Conservation (phyloP, 2,797 vertebrate genomes). For the Notoglanidium macrostoma region DNA sequence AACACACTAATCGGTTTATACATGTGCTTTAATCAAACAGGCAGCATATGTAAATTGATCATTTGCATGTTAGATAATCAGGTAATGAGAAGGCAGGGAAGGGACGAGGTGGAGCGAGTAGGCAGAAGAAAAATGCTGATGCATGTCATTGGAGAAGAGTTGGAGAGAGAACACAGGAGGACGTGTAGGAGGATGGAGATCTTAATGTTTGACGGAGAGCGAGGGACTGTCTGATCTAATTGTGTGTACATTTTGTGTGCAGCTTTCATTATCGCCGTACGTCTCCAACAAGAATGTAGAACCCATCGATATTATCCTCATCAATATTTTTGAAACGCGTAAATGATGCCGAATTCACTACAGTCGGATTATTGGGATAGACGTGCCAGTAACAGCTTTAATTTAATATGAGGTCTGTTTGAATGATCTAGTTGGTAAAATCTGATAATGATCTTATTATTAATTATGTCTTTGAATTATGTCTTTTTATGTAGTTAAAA, state of each 20-base stretch:
- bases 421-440: neutral
- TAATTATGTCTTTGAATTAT: neutral
- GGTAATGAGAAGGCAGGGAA: neutral
- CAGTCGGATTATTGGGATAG: neutral
- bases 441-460: neutral
- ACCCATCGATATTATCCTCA: neutral
- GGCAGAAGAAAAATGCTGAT: conserved; percentile 49
- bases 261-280: neutral
- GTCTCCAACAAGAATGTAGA: neutral
- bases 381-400: neutral
- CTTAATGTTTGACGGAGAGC: conserved; percentile 13
- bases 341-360: no score
- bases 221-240: conserved; percentile 13
- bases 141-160: conserved; percentile 35
- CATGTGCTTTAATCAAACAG: neutral
- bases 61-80: conserved; percentile 18
- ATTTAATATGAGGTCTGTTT: neutral
- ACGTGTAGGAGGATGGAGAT: conserved; percentile 25
- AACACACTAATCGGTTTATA: neutral
- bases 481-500: neutral
- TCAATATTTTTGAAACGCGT: neutral
- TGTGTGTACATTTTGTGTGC: neutral
- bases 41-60: neutral
- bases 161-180: conserved; percentile 48
- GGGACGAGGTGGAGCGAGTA: conserved; percentile 1